phyloP scores from a whole-genome alignment of 1,140 invertebrate species.

The Paraescarpia echinospica region DNA sequence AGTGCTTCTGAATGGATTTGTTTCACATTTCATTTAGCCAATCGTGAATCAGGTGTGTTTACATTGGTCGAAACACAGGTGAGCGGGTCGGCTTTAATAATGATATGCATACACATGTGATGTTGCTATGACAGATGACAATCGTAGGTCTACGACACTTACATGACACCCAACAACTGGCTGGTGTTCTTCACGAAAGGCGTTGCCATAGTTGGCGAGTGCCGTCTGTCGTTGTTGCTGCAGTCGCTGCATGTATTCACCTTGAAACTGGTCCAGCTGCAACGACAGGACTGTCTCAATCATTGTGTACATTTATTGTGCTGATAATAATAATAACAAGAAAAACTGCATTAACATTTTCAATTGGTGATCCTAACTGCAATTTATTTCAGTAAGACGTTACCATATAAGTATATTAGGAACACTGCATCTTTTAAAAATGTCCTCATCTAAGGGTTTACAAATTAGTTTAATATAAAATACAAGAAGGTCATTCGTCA shows the following conservation, averaged over 20 bases:
- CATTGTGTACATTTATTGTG: not conserved
- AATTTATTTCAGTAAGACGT: not conserved
- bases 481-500: no score
- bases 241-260: not conserved
- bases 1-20: no score
- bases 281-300: not conserved
- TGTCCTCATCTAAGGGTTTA: not conserved
- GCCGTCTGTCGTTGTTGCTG: not conserved
- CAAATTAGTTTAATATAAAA: not conserved
- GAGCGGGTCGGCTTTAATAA: no score
- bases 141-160: not conserved
- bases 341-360: not conserved
- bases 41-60: no score
- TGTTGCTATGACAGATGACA: not conserved
- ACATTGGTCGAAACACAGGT: no score
- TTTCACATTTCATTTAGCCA: no score
- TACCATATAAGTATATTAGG: not conserved
- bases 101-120: no score
- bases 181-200: not conserved
- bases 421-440: not conserved
- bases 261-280: not conserved
- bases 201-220: constrained; percentile 7
- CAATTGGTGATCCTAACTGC: not conserved
- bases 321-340: not conserved
- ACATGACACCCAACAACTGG: not conserved